phyloP scores from a whole-genome alignment of 1,140 invertebrate genomes.

The Neocloeon triangulifer region DNA sequence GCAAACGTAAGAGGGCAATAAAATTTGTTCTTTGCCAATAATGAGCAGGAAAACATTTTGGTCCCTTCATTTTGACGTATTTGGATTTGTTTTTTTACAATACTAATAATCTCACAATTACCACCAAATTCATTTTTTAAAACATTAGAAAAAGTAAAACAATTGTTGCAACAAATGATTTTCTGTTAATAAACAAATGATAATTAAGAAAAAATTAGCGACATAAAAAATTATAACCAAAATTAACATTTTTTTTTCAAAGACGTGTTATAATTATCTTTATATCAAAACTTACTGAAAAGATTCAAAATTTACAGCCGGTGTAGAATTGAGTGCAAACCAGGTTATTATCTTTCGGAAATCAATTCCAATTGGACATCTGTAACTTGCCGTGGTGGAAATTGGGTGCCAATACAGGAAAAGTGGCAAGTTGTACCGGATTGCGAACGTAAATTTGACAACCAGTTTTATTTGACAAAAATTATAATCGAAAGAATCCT shows the following conservation, averaged over 20 bases:
- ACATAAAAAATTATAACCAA: too few relatives aligned
- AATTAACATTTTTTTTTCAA: not conserved
- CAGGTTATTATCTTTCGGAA: conserved; percentile 39
- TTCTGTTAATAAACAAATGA: too few relatives aligned
- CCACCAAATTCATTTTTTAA: too few relatives aligned
- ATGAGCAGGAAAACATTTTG: too few relatives aligned
- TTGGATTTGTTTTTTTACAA: too few relatives aligned
- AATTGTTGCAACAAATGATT: conserved; percentile 6
- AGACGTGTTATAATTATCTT: not conserved
- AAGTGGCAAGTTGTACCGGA: conserved; percentile 34
- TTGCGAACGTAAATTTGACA: conserved; percentile 32
- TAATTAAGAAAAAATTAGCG: too few relatives aligned
- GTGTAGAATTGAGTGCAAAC: conserved; percentile 35
- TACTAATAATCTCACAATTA: too few relatives aligned
- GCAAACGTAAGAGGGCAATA: too few relatives aligned
- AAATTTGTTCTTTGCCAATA: too few relatives aligned
- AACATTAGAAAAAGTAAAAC: too few relatives aligned
- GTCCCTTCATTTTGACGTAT: too few relatives aligned
- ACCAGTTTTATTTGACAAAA: not conserved
- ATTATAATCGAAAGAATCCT: conserved; percentile 6
- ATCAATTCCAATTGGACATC: conserved; percentile 32
- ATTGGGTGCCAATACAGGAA: conserved; percentile 31
- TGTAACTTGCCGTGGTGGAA: conserved; percentile 33
- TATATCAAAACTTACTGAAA: too few relatives aligned
- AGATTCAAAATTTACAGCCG: conserved; percentile 22